Conservation (phyloP, 2,113 vertebrate genomes). For the Aegithalos caudatus region DNA sequence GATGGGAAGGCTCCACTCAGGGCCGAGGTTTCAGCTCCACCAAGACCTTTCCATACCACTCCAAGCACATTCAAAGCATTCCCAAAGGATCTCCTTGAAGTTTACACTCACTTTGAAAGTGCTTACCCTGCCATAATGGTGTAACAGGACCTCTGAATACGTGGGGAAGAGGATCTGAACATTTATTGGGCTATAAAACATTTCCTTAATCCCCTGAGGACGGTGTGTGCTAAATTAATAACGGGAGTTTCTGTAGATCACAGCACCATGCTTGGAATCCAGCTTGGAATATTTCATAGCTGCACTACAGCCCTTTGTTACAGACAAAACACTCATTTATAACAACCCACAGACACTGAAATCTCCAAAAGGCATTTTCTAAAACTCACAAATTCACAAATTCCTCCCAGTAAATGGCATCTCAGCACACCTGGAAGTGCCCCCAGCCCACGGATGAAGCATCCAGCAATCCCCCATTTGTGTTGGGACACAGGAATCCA, state of each 20-base stretch:
- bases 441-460: rapidly evolving
- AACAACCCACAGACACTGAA: not conserved
- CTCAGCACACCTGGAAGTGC: not conserved
- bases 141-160: not conserved
- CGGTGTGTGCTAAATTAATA: not conserved
- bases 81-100: not conserved
- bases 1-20: rapidly evolving
- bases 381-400: not conserved
- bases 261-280: rapidly evolving
- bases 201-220: not conserved
- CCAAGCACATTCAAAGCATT: rapidly evolving
- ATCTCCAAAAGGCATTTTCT: not conserved
- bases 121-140: rapidly evolving
- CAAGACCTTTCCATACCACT: not conserved
- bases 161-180: not conserved
- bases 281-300: not conserved
- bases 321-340: not conserved
- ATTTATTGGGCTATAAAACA: not conserved
- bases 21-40: not conserved
- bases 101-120: not conserved
- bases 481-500: not conserved
- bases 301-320: not conserved
- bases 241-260: rapidly evolving
- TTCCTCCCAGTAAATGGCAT: rapidly evolving
- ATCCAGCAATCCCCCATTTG: rapidly evolving